Evolutionary conservation across 2,888 invertebrate genomes (phyloP).

Genomic region (Phalera bucephala): DNA sequence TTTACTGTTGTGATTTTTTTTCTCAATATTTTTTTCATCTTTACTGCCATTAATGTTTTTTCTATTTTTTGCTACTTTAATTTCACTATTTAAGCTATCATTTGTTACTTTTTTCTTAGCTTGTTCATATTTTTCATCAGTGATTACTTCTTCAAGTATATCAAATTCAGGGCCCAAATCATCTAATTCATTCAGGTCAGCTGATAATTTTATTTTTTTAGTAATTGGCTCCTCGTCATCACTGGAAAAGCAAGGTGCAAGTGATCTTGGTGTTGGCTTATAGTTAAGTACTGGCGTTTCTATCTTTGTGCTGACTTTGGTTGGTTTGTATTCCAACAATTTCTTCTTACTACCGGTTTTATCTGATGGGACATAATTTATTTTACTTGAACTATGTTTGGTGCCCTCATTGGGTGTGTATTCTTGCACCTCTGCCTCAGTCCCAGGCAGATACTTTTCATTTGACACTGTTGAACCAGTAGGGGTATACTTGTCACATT

Average conservation of each 20-base stretch:
- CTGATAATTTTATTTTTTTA: conserved; percentile 64
- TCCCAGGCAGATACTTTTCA: conserved; percentile 70
- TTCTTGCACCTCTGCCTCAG: conserved; percentile 59
- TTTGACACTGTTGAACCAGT: conserved; percentile 58
- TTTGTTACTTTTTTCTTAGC: conserved; percentile 20
- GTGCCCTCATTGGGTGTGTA: conserved; percentile 59
- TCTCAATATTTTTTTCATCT: conserved; percentile 18
- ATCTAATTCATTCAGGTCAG: conserved; percentile 70
- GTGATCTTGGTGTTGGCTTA: conserved; percentile 70
- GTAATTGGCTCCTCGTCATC: conserved; percentile 72
- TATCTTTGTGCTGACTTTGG: conserved; percentile 54
- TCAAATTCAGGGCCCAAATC: conserved; percentile 78
- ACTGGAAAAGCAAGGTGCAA: conserved; percentile 76
- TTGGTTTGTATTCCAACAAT: conserved; percentile 72
- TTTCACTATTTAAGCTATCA: conserved; percentile 15
- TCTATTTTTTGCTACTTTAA: conserved; percentile 20
- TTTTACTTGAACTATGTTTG: conserved; percentile 43
- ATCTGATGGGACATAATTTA: conserved; percentile 73
- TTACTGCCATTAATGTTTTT: conserved; percentile 34
- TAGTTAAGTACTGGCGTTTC: conserved; percentile 59
- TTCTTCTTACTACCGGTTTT: conserved; percentile 63
- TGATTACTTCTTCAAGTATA: conserved; percentile 75
- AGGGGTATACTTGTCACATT: conserved; percentile 69
- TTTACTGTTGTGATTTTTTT: conserved; percentile 36
- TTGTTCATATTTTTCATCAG: conserved; percentile 63